Evolutionary conservation across 2,113 vertebrate genomes (phyloP).

Genomic region (Hylia prasina): DNA sequence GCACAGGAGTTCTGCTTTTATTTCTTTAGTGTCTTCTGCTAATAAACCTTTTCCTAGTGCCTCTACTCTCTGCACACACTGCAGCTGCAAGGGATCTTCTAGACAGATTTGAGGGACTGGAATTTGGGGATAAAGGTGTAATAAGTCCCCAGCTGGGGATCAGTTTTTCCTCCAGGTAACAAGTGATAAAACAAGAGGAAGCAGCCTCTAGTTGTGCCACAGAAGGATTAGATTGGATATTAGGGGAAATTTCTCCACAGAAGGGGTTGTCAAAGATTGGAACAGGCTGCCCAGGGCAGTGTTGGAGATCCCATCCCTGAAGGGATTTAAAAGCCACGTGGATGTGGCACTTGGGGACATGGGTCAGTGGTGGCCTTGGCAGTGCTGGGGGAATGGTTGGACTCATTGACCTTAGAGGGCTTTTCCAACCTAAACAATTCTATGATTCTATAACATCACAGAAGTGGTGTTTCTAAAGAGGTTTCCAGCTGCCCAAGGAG

Average conservation of each 20-base stretch:
- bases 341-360: neutral
- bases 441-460: neutral
- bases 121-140: neutral
- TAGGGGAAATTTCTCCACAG: neutral
- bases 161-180: neutral
- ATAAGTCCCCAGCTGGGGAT: neutral
- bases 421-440: neutral
- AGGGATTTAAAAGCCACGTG: accelerated
- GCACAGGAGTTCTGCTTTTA: neutral
- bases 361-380: neutral
- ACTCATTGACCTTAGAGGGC: accelerated
- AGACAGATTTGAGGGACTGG: neutral
- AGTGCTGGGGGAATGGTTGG: neutral
- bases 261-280: neutral
- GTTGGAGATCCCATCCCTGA: neutral
- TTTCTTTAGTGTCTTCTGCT: neutral
- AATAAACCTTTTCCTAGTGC: neutral
- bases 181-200: neutral
- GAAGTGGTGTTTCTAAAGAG: neutral
- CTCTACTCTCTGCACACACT: neutral
- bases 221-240: neutral
- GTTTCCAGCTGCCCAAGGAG: neutral
- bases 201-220: too few relatives aligned
- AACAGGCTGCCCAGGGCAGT: neutral
- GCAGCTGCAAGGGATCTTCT: neutral